phyloP scores from a whole-genome alignment of 2,888 invertebrate genomes.

The Timema podura region DNA sequence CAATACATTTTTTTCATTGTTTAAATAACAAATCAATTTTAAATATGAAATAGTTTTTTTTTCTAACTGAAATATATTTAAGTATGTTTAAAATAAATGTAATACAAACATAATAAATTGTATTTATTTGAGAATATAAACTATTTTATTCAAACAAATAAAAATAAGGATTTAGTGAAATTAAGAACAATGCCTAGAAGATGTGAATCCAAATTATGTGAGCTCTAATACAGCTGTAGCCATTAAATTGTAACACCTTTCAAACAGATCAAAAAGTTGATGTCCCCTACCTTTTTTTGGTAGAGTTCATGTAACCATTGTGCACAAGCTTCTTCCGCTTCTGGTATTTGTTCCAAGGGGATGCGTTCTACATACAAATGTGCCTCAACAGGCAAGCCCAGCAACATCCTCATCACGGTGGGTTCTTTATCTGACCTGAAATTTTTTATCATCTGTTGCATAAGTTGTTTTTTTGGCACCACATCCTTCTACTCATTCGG shows the following conservation, averaged over 20 bases:
- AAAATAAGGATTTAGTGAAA: too few relatives aligned
- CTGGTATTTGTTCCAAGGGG: slow-evolving; percentile 74
- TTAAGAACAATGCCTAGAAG: too few relatives aligned
- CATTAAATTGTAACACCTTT: background rate
- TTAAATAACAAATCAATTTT: too few relatives aligned
- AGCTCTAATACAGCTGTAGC: background rate
- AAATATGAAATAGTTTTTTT: too few relatives aligned
- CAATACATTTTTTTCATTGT: too few relatives aligned
- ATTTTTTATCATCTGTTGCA: background rate
- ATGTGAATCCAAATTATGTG: background rate
- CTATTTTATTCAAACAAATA: too few relatives aligned
- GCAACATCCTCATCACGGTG: slow-evolving; percentile 72
- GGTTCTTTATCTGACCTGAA: slow-evolving; percentile 49
- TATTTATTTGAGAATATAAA: too few relatives aligned
- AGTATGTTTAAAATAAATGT: too few relatives aligned
- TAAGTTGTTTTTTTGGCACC: background rate
- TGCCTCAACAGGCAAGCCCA: slow-evolving; percentile 66
- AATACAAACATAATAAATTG: too few relatives aligned
- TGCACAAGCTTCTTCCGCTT: slow-evolving; percentile 67
- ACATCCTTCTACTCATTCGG: background rate
- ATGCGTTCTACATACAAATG: slow-evolving; percentile 78
- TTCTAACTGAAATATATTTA: too few relatives aligned
- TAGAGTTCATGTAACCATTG: slow-evolving; percentile 81
- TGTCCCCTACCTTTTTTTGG: slow-evolving; percentile 65
- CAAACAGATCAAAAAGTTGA: slow-evolving; percentile 11